Conservation (phyloP, 2,113 vertebrate species). For the Aldabrachelys gigantea region DNA sequence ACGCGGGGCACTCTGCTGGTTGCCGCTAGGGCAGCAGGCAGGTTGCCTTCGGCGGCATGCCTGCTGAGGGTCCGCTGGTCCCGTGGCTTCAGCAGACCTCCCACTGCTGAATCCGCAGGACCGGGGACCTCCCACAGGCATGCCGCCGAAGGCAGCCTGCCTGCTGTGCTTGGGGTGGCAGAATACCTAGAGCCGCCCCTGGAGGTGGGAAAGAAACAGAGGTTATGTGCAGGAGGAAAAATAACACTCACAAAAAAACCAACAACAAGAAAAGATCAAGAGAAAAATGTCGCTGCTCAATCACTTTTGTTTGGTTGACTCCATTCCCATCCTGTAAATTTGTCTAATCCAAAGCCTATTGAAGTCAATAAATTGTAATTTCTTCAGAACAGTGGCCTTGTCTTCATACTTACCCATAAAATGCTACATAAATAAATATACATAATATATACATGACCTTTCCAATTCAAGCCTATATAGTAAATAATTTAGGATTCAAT, state of each 20-base stretch:
- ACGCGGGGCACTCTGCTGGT: too few species aligned
- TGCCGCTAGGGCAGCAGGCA: too few species aligned
- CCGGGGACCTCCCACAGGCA: too few species aligned
- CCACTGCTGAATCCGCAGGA: too few species aligned
- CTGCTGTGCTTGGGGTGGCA: too few species aligned
- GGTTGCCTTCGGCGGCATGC: too few species aligned
- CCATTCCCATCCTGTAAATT: neutral
- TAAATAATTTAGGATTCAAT: neutral
- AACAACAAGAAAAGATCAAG: conserved; percentile 48
- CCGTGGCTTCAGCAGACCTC: too few species aligned
- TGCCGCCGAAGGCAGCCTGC: too few species aligned
- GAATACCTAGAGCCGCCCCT: too few species aligned
- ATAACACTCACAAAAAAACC: neutral
- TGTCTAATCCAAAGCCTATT: neutral
- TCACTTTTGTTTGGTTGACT: neutral
- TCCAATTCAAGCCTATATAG: neutral
- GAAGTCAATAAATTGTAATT: conserved; percentile 10
- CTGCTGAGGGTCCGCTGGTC: too few species aligned
- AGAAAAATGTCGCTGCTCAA: conserved; percentile 21
- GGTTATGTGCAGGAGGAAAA: conserved; percentile 27
- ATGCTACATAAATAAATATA: neutral
- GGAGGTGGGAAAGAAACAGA: conserved; percentile 35
- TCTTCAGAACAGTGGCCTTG: neutral
- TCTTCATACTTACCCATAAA: neutral
- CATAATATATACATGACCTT: neutral